phyloP scores from a whole-genome alignment of 2,113 vertebrate genomes.

The Hemiscyllium ocellatum region DNA sequence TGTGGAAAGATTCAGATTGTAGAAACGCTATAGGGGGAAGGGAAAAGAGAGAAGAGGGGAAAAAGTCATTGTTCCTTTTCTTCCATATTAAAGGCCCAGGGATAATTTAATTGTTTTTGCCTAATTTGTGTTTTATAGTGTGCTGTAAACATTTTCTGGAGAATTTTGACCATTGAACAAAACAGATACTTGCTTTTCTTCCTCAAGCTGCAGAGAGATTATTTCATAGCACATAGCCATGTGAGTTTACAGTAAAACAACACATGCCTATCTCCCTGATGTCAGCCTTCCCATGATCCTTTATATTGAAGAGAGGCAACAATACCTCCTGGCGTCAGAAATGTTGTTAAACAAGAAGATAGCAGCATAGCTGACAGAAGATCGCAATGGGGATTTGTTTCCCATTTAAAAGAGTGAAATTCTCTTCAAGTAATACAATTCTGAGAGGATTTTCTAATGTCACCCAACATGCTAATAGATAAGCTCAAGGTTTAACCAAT shows the following conservation, averaged over 20 bases:
- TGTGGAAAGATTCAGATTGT: not conserved
- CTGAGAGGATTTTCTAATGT: not conserved
- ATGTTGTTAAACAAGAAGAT: not conserved
- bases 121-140: not conserved
- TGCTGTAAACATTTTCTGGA: not conserved
- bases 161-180: conserved; percentile 15
- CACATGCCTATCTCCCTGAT: not conserved
- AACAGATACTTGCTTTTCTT: not conserved
- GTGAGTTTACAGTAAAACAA: not conserved
- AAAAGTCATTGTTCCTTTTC: not conserved
- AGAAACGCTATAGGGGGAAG: not conserved
- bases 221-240: not conserved
- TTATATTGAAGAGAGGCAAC: not conserved
- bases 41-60: not conserved
- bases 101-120: not conserved
- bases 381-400: not conserved
- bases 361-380: not conserved
- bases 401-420: not conserved
- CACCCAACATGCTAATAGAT: not conserved
- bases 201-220: not conserved
- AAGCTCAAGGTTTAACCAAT: not conserved
- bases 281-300: not conserved
- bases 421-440: not conserved
- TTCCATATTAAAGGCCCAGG: not conserved
- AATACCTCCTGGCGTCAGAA: not conserved